These are phyloP conservation scores for Lissonota sp. DNA, from an alignment of 2,888 invertebrate species.

Conservation along the genomic window DNA sequence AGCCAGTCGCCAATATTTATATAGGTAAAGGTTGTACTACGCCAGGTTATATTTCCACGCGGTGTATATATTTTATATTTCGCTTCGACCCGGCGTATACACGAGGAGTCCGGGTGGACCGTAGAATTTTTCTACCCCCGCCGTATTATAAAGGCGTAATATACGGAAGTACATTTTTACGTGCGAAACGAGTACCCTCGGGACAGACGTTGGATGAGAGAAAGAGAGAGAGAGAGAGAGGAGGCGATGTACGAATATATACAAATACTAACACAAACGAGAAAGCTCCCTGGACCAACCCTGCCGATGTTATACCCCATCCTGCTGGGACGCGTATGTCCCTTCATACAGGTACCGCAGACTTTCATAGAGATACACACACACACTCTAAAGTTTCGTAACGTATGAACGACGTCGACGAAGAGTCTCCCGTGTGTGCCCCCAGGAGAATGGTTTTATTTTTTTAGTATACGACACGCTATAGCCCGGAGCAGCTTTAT, in stretches of 20 bases:
- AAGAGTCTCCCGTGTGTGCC: conserved; percentile 49
- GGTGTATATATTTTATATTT: conserved; percentile 46
- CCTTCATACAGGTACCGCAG: conserved; percentile 11
- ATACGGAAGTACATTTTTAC: conserved; percentile 61
- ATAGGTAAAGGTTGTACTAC: conserved; percentile 8
- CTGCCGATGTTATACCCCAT: conserved; percentile 22
- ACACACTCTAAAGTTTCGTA: no score
- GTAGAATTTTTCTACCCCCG: conserved; percentile 56
- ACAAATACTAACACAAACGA: conserved; percentile 9
- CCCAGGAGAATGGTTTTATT: conserved; percentile 53
- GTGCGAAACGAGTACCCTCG: conserved; percentile 60
- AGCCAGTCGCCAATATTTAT: not conserved
- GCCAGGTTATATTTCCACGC: conserved; percentile 4
- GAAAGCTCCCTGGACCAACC: conserved; percentile 32
- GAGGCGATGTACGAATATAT: conserved; percentile 1
- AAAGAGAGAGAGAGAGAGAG: conserved; percentile 6
- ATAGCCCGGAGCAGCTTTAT: conserved; percentile 61
- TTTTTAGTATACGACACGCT: conserved; percentile 59
- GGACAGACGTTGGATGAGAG: conserved; percentile 36
- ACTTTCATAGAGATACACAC: no score
- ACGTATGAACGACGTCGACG: conserved; percentile 32
- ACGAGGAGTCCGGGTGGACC: conserved; percentile 8
- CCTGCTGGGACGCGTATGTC: conserved; percentile 27
- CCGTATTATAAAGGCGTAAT: conserved; percentile 63
- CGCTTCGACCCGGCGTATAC: conserved; percentile 16